Percentiles rank a stretch among this genome's conserved stretches.
phyloP scores from a whole-genome alignment of 2,797 vertebrate species.

The Podargus strigoides region DNA sequence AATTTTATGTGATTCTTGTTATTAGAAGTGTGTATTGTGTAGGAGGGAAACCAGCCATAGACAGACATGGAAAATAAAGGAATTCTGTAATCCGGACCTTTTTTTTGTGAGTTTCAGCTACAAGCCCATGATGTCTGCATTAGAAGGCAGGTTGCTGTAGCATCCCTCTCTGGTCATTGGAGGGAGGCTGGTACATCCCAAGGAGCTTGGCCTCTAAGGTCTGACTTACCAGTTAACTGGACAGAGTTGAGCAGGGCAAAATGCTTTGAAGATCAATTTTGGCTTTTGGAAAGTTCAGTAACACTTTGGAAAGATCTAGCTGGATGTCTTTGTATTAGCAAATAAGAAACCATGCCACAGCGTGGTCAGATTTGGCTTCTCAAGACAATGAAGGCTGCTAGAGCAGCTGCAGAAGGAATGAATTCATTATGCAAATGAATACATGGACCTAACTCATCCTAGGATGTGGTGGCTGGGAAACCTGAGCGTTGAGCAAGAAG shows the following conservation, averaged over 20 bases:
- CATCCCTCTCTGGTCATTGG: not conserved
- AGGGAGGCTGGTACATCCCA: not conserved
- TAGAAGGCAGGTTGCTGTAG: not conserved
- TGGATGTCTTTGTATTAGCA: not conserved
- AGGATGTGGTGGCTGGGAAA: not conserved
- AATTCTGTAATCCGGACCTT: not conserved
- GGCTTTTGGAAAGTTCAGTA: not conserved
- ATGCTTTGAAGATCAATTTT: not conserved
- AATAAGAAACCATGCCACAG: not conserved
- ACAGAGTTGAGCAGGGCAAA: not conserved
- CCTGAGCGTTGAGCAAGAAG: not conserved
- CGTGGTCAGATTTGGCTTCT: not conserved
- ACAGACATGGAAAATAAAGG: not conserved
- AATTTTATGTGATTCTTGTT: not conserved
- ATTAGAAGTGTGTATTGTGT: not conserved
- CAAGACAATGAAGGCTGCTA: not conserved
- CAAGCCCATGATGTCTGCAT: accelerated
- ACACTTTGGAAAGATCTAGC: not conserved
- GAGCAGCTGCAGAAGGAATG: not conserved
- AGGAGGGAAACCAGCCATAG: not conserved
- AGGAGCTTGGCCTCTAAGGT: not conserved
- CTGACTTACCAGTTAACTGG: not conserved
- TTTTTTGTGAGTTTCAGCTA: not conserved
- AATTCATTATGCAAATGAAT: not conserved
- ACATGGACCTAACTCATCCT: not conserved